phyloP scores from a whole-genome alignment of 2,113 vertebrate species.

The Leptocoma aspasia region DNA sequence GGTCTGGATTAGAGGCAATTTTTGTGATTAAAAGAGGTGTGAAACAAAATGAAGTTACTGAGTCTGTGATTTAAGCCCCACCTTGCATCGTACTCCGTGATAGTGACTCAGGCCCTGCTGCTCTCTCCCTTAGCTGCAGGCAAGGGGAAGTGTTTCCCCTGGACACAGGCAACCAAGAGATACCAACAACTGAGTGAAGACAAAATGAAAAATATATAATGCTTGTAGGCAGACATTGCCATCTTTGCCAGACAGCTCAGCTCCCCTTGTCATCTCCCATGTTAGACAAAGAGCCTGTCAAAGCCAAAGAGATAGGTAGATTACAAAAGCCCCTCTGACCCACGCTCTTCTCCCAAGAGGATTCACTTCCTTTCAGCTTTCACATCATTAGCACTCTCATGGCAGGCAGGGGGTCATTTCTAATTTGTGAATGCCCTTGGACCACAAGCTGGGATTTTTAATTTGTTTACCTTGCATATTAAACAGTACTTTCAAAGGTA shows the following conservation, averaged over 20 bases:
- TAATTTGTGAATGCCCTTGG: conserved; percentile 68
- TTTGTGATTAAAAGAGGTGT: not conserved
- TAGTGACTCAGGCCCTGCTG: not conserved
- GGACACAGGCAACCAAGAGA: not conserved
- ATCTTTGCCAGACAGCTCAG: not conserved
- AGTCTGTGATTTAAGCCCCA: not conserved
- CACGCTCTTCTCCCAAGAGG: not conserved
- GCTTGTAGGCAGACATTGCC: not conserved
- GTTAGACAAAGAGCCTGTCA: conserved; percentile 38
- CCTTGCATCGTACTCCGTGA: not conserved
- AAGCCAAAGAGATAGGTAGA: conserved; percentile 26
- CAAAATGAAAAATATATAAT: not conserved
- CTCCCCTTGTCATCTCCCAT: not conserved
- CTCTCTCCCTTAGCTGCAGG: not conserved
- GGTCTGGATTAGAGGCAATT: not conserved
- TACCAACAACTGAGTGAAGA: not conserved
- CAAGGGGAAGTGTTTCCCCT: not conserved
- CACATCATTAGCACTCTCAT: conserved; percentile 36
- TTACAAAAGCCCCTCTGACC: conserved; percentile 38
- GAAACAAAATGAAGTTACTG: not conserved
- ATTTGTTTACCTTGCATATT: conserved; percentile 66
- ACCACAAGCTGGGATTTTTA: conserved; percentile 56
- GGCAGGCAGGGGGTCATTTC: conserved; percentile 24
- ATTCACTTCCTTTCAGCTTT: conserved; percentile 24
- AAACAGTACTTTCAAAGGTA: conserved; percentile 47